These are phyloP conservation scores for Epirrhoe tristata DNA, from an alignment of 2,888 invertebrate genomes.

Conservation along the genomic window DNA sequence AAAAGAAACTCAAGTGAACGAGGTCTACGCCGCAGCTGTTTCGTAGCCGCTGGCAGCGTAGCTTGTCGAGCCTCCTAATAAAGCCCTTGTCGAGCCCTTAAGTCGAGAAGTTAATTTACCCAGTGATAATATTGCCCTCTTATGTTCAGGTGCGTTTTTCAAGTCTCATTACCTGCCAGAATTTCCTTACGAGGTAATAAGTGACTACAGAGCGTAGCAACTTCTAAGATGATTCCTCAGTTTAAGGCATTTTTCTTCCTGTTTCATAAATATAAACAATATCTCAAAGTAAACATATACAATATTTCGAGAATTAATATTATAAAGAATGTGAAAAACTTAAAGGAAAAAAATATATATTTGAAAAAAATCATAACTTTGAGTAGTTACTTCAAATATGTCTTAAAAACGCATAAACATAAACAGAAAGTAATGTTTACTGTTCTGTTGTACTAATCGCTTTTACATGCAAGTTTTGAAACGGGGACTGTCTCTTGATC, in stretches of 20 bases:
- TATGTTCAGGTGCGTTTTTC: constrained; percentile 53
- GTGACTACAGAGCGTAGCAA: constrained; percentile 39
- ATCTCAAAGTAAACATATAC: too few relatives aligned
- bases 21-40: constrained; percentile 29
- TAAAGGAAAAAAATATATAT: too few relatives aligned
- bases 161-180: constrained; percentile 49
- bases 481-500: constrained; percentile 46
- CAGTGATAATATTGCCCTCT: constrained; percentile 56
- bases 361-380: too few relatives aligned
- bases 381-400: too few relatives aligned
- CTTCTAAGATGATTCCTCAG: constrained; percentile 7
- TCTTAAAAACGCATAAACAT: too few relatives aligned
- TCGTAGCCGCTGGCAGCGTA: constrained; percentile 39
- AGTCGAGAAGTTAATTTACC: constrained; percentile 58
- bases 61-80: constrained; percentile 51
- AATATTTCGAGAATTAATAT: too few relatives aligned
- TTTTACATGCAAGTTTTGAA: constrained; percentile 33
- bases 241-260: constrained; percentile 11
- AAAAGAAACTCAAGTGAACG: constrained; percentile 35
- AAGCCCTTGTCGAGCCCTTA: constrained; percentile 51
- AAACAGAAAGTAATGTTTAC: too few relatives aligned
- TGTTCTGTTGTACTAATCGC: too few relatives aligned
- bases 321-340: too few relatives aligned
- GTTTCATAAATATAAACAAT: constrained; percentile 13
- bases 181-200: constrained; percentile 46